Evolutionary conservation across 1,140 invertebrate species (phyloP), one percentile per base, ranked within the genome.

Genomic region (Idris sp.): DNA sequence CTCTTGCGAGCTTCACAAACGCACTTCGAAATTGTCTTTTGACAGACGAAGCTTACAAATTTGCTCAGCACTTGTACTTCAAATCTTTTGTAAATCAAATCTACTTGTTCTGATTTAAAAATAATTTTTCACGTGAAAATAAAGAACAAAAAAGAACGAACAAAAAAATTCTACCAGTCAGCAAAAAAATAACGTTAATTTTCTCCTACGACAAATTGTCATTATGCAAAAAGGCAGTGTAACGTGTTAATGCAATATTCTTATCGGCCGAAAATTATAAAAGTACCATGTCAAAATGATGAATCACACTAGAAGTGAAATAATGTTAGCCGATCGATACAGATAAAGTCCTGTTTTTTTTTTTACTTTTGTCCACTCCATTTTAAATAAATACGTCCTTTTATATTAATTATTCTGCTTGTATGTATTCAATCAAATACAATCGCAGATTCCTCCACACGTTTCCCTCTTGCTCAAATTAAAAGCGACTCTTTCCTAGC

Each of bases 1-100:
- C 38, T 54, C 36, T 43, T 44, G 13, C 25, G 28, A 68, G 48
- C 44, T 48, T 61, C 41, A 62, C 36, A n/a, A 74, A 33, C 35
- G 54, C 49, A 61, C 48, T 43, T 30, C 33, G 51, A 56, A 44
- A 62, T 67, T 62, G 71, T 74, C 61, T 67, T 74, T 56, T 67
- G 54, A 54, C 54, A 46, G 22, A 54, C 56, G n/a, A 41, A 30
- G 30, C 46, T 18, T 51, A 40, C 25, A 43, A 78, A 85, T 85
- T 85, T 83, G 81, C 79, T 79, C 58, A 77, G 61, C 73, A 77
- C 78, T 83, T 62, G 68, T 75, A 79, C 49, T 82, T 81, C 77
- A 58, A 43, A 71, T 36, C 46, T 44, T 43, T 62, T 38, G 15
- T 10, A 28, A 67, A 13, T 26, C 19, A 10, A 49, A 35, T 35